Conservation (phyloP, 2,797 vertebrate genomes). For the Liparis tanakae region DNA sequence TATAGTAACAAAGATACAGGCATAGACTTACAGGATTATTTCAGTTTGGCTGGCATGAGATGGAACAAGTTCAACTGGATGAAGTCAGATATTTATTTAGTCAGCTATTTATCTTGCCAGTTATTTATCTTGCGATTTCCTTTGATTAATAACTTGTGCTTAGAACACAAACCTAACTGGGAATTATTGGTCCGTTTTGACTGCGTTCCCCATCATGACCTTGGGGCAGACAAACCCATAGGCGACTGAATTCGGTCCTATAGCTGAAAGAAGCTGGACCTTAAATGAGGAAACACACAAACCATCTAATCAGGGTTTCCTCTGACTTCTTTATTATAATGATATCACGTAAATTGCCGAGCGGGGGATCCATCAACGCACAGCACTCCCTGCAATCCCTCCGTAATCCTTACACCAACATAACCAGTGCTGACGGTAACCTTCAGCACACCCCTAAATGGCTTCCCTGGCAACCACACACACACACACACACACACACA, state of each 20-base stretch:
- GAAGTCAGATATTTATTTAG: slow-evolving; percentile 48
- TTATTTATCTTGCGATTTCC: slow-evolving; percentile 41
- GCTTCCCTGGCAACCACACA: slow-evolving; percentile 18
- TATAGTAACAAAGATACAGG: not conserved
- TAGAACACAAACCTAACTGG: slow-evolving; percentile 20
- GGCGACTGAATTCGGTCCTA: not conserved
- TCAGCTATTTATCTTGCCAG: slow-evolving; percentile 51
- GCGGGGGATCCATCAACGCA: slow-evolving; percentile 21
- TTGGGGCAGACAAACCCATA: slow-evolving; percentile 34
- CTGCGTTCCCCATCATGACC: slow-evolving; percentile 44
- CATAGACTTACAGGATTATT: not conserved
- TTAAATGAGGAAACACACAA: slow-evolving; percentile 8
- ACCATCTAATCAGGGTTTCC: not conserved
- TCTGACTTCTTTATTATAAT: slow-evolving; percentile 26
- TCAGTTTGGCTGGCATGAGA: slow-evolving; percentile 11
- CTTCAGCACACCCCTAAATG: slow-evolving; percentile 42
- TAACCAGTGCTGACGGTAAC: slow-evolving; percentile 51
- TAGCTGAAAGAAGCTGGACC: not conserved
- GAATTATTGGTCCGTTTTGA: slow-evolving; percentile 4
- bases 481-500: not conserved
- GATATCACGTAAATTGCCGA: slow-evolving; percentile 29
- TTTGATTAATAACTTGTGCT: not conserved
- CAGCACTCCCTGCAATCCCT: not conserved
- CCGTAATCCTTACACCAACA: too few species aligned
- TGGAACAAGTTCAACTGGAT: slow-evolving; percentile 31